phyloP scores from a whole-genome alignment of 2,113 vertebrate genomes.

The Urocolius indicus region DNA sequence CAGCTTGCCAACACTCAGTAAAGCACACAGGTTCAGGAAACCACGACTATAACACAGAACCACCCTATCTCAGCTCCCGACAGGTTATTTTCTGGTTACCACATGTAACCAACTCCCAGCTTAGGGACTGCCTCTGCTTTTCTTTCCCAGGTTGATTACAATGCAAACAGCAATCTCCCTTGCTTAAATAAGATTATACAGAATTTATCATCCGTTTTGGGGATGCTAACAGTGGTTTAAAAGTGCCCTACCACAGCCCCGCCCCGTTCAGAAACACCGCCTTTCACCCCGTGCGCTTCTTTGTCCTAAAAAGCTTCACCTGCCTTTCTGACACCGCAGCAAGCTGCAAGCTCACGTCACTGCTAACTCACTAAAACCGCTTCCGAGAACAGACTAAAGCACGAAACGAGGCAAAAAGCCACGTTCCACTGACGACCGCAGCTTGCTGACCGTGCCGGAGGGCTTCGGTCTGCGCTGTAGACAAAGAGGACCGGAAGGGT shows the following conservation, averaged over 20 bases:
- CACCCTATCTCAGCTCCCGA: not conserved
- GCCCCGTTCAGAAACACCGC: too few relatives aligned
- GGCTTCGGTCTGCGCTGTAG: not conserved
- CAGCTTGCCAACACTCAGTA: not conserved
- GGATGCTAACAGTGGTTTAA: not conserved
- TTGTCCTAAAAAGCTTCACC: fast-evolving
- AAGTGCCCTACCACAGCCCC: fast-evolving
- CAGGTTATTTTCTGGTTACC: not conserved
- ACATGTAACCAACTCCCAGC: not conserved
- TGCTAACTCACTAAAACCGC: fast-evolving
- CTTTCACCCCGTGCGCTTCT: fast-evolving
- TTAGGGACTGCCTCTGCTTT: not conserved
- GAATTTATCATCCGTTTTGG: not conserved
- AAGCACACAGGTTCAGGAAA: not conserved
- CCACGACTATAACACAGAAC: not conserved
- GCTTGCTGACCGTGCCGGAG: too few relatives aligned
- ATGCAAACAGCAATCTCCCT: fast-evolving
- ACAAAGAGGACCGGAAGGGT: not conserved
- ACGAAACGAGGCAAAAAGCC: not conserved
- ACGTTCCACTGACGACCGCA: fast-evolving
- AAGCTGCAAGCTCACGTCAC: fast-evolving
- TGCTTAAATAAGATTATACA: not conserved
- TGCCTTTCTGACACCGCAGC: not conserved
- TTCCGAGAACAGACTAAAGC: not conserved
- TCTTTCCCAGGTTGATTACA: too few relatives aligned